These are phyloP conservation scores for Caiman crocodilus DNA, from an alignment of 2,797 vertebrate genomes.

Conservation along the genomic window DNA sequence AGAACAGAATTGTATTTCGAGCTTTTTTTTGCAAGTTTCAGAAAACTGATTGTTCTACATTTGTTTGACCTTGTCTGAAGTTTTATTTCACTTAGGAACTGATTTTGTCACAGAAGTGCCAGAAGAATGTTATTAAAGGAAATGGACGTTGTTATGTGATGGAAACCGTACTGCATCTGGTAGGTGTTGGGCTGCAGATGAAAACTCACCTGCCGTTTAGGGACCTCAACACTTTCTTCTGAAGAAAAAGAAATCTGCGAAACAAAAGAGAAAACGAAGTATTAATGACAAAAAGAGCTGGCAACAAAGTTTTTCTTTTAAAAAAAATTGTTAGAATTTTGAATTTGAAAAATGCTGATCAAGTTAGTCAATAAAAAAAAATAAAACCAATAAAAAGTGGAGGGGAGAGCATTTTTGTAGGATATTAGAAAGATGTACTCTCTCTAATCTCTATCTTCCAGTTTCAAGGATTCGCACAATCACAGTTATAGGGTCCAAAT, in stretches of 20 bases:
- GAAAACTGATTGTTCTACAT: accelerated
- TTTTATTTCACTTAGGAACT: background rate
- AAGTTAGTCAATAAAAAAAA: background rate
- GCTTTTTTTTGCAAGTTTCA: accelerated
- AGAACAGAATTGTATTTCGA: background rate
- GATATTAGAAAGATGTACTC: background rate
- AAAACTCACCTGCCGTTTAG: conserved; percentile 68
- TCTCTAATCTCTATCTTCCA: background rate
- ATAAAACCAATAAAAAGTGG: background rate
- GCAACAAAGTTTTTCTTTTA: background rate
- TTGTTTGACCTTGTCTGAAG: background rate
- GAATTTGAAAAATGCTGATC: background rate
- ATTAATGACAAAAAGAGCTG: background rate
- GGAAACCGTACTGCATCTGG: background rate
- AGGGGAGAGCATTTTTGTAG: background rate
- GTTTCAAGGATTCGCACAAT: too few species aligned
- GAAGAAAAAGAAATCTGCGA: conserved; percentile 73
- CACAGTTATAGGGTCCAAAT: too few species aligned
- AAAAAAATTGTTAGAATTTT: background rate
- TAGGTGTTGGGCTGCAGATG: background rate
- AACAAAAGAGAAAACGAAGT: conserved; percentile 7
- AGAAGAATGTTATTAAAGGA: background rate
- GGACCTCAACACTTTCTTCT: conserved; percentile 69
- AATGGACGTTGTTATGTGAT: background rate
- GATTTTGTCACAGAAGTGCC: background rate